Conservation (phyloP, 2,888 invertebrate genomes). For the Lasioglossum pauxillum region DNA sequence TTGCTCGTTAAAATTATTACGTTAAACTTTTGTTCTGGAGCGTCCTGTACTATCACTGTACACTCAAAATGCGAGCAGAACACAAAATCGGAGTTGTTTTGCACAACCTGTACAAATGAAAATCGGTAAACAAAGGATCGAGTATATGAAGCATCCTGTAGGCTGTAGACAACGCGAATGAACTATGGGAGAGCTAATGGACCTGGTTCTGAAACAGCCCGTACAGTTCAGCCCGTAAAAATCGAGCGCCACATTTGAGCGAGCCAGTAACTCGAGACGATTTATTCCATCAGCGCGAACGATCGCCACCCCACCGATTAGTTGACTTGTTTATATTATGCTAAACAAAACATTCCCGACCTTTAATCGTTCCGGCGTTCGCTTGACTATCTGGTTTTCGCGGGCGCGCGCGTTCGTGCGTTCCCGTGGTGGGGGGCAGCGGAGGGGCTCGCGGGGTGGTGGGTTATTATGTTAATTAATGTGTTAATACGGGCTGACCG, state of each 20-base stretch:
- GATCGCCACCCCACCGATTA: constrained; percentile 1
- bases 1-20: background rate
- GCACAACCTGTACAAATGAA: background rate
- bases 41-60: background rate
- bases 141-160: too few species aligned
- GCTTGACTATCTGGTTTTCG: background rate
- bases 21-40: too few species aligned
- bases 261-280: background rate
- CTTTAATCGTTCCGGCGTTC: constrained; percentile 20
- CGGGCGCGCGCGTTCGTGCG: background rate
- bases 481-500: constrained; percentile 45
- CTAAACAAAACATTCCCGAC: constrained; percentile 25
- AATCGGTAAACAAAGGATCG: background rate
- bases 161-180: too few species aligned
- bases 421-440: background rate
- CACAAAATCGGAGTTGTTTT: background rate
- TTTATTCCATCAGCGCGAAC: background rate
- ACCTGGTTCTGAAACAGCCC: background rate
- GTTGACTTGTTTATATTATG: constrained; percentile 16
- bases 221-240: background rate
- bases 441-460: background rate
- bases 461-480: constrained; percentile 53
- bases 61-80: background rate
- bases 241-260: background rate
- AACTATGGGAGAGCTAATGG: too few species aligned